These are phyloP conservation scores for Desmodus rotundus DNA, from an alignment of 2,113 vertebrate species.

Conservation along the genomic window DNA sequence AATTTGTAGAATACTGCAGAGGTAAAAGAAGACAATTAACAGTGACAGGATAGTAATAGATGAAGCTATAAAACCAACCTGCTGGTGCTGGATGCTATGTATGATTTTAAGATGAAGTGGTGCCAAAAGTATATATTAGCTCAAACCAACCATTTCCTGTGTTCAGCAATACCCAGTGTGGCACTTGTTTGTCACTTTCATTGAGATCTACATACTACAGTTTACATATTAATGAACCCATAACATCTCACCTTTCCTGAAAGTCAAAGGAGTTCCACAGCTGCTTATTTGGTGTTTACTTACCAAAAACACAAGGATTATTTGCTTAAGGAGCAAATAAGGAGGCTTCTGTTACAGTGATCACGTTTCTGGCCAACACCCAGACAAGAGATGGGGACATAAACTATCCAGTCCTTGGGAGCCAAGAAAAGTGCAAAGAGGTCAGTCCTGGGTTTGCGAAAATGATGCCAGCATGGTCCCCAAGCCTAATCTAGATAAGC, in stretches of 20 bases:
- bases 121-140: conserved; percentile 93
- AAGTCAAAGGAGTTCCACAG: conserved; percentile 83
- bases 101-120: conserved; percentile 99
- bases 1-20: conserved; percentile 99
- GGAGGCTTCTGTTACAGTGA: conserved; percentile 70
- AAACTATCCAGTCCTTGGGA: background rate
- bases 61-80: conserved; percentile 99
- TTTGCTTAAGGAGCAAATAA: conserved; percentile 78
- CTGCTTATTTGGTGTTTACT: conserved; percentile 81
- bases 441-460: background rate
- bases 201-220: conserved; percentile 85
- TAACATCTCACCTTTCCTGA: conserved; percentile 86
- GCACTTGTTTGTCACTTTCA: conserved; percentile 90
- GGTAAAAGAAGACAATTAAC: conserved; percentile 99
- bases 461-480: background rate
- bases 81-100: conserved; percentile 97
- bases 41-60: conserved; percentile 99
- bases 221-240: conserved; percentile 89
- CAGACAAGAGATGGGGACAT: background rate
- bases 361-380: conserved; percentile 72
- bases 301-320: conserved; percentile 78
- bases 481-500: background rate
- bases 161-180: conserved; percentile 86
- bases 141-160: conserved; percentile 88
- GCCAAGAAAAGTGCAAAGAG: background rate